Base-by-base conservation (phyloP, 2,888 invertebrate species). In the Chromoteleia sp. region DNA sequence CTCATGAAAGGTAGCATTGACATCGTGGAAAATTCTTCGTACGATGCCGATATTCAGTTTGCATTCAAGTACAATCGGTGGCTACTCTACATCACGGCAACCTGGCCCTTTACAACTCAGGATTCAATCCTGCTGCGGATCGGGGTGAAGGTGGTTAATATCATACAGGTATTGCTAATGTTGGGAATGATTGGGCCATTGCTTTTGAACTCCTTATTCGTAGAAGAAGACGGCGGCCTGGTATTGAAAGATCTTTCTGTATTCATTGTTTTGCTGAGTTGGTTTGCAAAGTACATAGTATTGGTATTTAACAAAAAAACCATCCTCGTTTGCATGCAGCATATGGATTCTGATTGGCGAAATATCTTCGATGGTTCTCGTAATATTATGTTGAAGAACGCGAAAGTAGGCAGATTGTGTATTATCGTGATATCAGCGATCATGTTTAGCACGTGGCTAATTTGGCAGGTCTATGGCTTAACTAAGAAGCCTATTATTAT, bases 341-440 rank as follows among this genome's bases (percentile, higher is more conserved):
- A 74, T 6, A 74, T 74, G 63, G 14, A 54, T 5, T 8, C 19
- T 0, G 63, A 74, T 30, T 74, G 74, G 63, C 8, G 29, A 2
- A 21, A 56, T 15, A 48, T 74, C 8, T 56, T 63, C 14, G 19
- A 33, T 1, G 63, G 56, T 4, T 33, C 63, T 1, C 36, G 63
- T 4, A 17, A 61, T 0, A 41, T 63, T 3, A 74, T 74, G 74
- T 14, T 74, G 43, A 21, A 14, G 3, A 39, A 65, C 8, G 74
- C 74, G 0, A 15, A 17, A 25, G 1, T 50, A 4, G 63, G 56
- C 15, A 30, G 63, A 8, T 3, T 50, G 12, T 43, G 30, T 15
- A 25, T 54, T 0, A 41, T 45, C 0, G 10, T 36, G n/a, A 39
- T 63, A 33, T 10, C 39, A 0, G 36, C 7, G 21, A 0, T 74